A percentile compares a stretch with the other conserved stretches of the same genome.
Evolutionary conservation across 2,888 invertebrate genomes (phyloP).

Genomic region (Platerodrilus igneus): DNA sequence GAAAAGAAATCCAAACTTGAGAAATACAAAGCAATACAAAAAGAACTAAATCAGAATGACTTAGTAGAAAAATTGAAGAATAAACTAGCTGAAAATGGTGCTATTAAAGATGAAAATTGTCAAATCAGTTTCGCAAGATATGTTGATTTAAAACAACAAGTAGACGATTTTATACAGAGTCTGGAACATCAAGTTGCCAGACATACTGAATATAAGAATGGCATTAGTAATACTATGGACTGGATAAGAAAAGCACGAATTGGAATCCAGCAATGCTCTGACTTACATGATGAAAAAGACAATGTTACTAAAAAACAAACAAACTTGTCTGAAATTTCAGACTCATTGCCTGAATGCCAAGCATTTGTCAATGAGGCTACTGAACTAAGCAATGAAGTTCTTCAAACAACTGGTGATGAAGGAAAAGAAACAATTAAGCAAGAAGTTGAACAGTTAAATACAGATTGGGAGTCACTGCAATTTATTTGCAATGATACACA

Average conservation of each 20-base stretch:
- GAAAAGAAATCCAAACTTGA: conserved; percentile 88
- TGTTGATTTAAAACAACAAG: conserved; percentile 61
- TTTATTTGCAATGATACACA: conserved; percentile 72
- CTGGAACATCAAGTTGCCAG: conserved; percentile 79
- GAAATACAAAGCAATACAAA: conserved; percentile 76
- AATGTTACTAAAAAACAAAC: conserved; percentile 71
- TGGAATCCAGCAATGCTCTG: conserved; percentile 79
- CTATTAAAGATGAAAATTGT: conserved; percentile 57
- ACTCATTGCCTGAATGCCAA: conserved; percentile 68
- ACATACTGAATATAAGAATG: conserved; percentile 82
- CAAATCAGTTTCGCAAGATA: conserved; percentile 67
- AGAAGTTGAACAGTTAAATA: conserved; percentile 74
- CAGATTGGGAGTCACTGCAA: conserved; percentile 78
- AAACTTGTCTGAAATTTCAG: conserved; percentile 65
- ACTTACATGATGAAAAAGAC: conserved; percentile 83
- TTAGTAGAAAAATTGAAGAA: conserved; percentile 71
- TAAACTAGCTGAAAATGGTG: conserved; percentile 66
- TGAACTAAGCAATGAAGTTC: conserved; percentile 68
- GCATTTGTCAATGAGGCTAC: conserved; percentile 68
- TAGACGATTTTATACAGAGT: conserved; percentile 62
- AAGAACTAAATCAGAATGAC: conserved; percentile 78
- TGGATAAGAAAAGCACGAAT: conserved; percentile 77
- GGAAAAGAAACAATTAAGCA: conserved; percentile 77
- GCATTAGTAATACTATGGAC: conserved; percentile 76
- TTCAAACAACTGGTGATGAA: conserved; percentile 73